Base-by-base conservation (phyloP, 2,797 vertebrate genomes). In the Nothura maculosa region DNA sequence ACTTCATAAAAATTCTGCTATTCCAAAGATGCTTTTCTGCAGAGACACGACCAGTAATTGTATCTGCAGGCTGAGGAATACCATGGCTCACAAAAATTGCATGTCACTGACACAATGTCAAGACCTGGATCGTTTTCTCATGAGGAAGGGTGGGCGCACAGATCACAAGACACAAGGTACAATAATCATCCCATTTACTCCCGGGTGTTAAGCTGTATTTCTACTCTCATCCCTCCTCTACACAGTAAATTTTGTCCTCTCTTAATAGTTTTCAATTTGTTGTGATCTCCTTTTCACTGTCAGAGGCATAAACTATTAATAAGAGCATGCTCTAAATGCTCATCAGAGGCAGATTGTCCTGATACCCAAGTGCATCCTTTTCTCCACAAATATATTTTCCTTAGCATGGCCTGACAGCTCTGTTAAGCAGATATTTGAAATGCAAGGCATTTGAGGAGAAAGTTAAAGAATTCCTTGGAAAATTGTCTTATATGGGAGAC, bases 401-500 rank as follows among this genome's bases (percentile, higher is more conserved):
- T 85, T 79, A n/a, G 28, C 32, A 4, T 7, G 13, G 38, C 48
- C 48, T 38, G 48, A 20, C 27, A 76, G 25, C 12, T 90, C 62
- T 89, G 55, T 30, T 67, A 69, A 79, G 40, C 45, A 76, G 42
- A 47, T 47, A 30, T 15, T 82, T 87, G 45, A 95, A 89, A 92
- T 74, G 12, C 57, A 87, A 86, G n/a, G 30, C 67, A 57, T 43
- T 67, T 67, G 36, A 42, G 18, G 5, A n/a, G 28, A 20, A 90
- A 81, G 66, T 57, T 40, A 60, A 89, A 92, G 34, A 92, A 89
- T 57, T 80, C 66, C 55, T 89, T 69, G 63, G 63, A 76, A 83
- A 94, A 73, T 73, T 90, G 36, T 88, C 60, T 83, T 70, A 34
- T 36, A 78, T 76, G 66, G 76, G 85, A 90, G 90, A 91, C 76